phyloP scores from a whole-genome alignment of 2,888 invertebrate genomes.

The Bombylius major region DNA sequence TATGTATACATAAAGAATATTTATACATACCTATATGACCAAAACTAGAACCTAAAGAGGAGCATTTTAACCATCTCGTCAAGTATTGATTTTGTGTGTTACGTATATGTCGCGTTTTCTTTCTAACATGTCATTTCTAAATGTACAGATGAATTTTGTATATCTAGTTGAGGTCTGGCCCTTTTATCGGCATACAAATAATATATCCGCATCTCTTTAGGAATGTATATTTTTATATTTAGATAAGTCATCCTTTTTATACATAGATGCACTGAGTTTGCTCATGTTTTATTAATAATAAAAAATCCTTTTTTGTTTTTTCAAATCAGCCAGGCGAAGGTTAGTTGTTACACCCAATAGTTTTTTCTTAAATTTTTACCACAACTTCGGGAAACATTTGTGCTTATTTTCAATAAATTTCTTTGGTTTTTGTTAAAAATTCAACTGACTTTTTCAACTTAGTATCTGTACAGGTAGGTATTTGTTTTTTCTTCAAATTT shows the following conservation, averaged over 20 bases:
- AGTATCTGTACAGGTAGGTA: no score
- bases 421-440: no score
- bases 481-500: no score
- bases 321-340: neutral
- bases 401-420: no score
- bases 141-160: neutral
- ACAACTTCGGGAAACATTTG: neutral
- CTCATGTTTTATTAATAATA: conserved; percentile 8
- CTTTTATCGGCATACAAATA: neutral
- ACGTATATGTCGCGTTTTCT: conserved; percentile 9
- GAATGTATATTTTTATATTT: no score
- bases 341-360: conserved; percentile 7
- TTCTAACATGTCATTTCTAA: conserved; percentile 6
- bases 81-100: conserved; percentile 12
- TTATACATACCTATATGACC: conserved; percentile 1
- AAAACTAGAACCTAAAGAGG: conserved; percentile 8
- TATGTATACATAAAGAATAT: no score
- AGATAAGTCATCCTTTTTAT: no score
- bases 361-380: neutral
- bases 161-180: neutral
- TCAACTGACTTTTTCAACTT: no score
- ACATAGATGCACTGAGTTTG: conserved; percentile 8
- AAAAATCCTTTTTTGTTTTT: no score
- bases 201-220: conserved; percentile 3
- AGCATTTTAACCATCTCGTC: conserved; percentile 8